Evolutionary conservation across 1,140 invertebrate species (phyloP), one percentile per base, ranked within the genome.

Genomic region (Charaxes varanes): DNA sequence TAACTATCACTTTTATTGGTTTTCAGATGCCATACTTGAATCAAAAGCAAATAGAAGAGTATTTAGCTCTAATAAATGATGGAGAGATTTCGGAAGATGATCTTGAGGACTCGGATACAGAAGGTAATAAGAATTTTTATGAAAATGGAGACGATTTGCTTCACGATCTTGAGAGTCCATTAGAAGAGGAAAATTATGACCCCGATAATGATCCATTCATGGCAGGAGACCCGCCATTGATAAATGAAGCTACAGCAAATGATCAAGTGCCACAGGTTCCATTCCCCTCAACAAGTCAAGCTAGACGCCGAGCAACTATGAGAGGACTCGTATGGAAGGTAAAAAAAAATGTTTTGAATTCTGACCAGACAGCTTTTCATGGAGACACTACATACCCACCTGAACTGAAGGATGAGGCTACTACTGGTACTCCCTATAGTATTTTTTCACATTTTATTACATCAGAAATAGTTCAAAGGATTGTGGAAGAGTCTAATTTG

Each of bases 161-260:
- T 56, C 49, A 61, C 53, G 48, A 55, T 61, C 53, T 61, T 56
- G 57, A 60, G 57, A 60, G 45, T 48, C 46, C 33, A 37, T 33
- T 59, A 59, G 47, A 59, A 41, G 56, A 54, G 51, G 56, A 59
- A 54, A 36, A 59, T 38, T 47, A 54, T 59, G 56, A 57, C 31
- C 32, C 31, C 33, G 41, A 42, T 53, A 40, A 57, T 57, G 54
- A 57, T 57, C 54, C 54, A 38, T 40, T 53, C 44, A 53, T 53
- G 44, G 51, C 53, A 58, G 54, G 32, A 58, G 54, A 58, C 46
- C 50, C 54, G 32, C 54, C 50, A 58, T 58, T 58, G 50, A 58
- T 53, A 53, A 52, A 58, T 58, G 55, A 58, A 58, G 31, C 50
- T 34, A 32, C 49, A 35, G 54, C 31, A 53, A 36, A 53, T 43